These are phyloP conservation scores for Austrolebias charrua DNA, from an alignment of 2,797 vertebrate genomes.

Conservation along the genomic window DNA sequence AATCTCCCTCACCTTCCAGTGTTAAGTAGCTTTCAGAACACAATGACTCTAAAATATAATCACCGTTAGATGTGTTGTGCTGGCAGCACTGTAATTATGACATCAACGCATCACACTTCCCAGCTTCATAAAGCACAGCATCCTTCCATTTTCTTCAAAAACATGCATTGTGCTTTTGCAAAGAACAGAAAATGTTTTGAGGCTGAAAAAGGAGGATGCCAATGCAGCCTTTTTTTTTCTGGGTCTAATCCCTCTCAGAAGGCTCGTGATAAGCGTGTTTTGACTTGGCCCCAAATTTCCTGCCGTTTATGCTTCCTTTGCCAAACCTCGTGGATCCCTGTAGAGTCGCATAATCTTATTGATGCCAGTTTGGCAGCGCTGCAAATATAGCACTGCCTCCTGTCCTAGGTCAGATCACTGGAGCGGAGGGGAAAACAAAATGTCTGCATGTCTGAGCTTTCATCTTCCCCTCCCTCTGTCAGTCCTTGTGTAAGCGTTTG, in stretches of 20 bases:
- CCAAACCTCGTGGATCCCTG: conserved; percentile 68
- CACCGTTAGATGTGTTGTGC: conserved; percentile 43
- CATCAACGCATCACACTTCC: conserved; percentile 29
- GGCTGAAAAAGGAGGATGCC: conserved; percentile 47
- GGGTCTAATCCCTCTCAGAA: conserved; percentile 72
- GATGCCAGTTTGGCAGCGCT: conserved; percentile 63
- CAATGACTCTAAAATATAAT: conserved; percentile 23
- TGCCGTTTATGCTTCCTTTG: conserved; percentile 67
- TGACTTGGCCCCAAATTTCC: conserved; percentile 72
- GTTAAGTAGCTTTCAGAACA: conserved; percentile 40
- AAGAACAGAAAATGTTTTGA: conserved; percentile 33
- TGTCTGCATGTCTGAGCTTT: conserved; percentile 39
- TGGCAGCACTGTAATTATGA: conserved; percentile 35
- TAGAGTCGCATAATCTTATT: conserved; percentile 65
- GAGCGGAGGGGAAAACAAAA: conserved; percentile 51
- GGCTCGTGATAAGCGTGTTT: conserved; percentile 69
- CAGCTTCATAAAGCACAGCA: conserved; percentile 41
- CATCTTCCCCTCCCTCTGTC: conserved; percentile 25
- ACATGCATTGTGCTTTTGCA: conserved; percentile 31
- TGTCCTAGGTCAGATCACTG: conserved; percentile 57
- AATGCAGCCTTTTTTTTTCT: conserved; percentile 39
- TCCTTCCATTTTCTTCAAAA: conserved; percentile 26
- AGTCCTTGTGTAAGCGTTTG: conserved; percentile 21
- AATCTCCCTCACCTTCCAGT: conserved; percentile 4
- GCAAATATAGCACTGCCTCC: conserved; percentile 42